Evolutionary conservation across 2,888 invertebrate genomes (phyloP).

Genomic region (Pammene fasciana): DNA sequence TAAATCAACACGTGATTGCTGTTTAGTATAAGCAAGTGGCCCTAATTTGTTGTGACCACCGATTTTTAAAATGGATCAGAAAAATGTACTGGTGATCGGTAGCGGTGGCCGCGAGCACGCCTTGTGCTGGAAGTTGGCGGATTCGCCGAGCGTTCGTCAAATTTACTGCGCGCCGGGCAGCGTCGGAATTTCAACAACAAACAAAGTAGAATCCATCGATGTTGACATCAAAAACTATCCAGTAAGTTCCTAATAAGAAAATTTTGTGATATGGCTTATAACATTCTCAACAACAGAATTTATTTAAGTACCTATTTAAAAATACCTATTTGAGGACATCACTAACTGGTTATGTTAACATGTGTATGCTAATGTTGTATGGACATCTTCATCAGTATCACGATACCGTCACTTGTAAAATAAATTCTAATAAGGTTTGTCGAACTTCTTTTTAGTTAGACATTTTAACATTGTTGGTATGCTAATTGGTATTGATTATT

Average conservation of each 20-base stretch:
- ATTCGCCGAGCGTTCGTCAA: conserved; percentile 87
- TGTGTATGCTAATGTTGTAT: background rate
- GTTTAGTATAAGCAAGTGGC: conserved; percentile 32
- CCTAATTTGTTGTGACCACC: conserved; percentile 36
- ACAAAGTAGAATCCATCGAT: conserved; percentile 87
- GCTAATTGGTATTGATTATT: too few species aligned
- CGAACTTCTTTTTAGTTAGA: too few species aligned
- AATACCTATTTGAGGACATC: too few species aligned
- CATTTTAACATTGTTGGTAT: too few species aligned
- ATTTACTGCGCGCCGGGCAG: conserved; percentile 96
- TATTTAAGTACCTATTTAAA: background rate
- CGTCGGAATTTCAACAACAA: conserved; percentile 88
- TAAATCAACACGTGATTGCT: conserved; percentile 53
- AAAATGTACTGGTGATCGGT: conserved; percentile 91
- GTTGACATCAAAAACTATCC: conserved; percentile 87
- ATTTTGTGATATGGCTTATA: background rate
- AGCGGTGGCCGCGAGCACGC: conserved; percentile 98
- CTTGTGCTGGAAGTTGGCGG: conserved; percentile 95
- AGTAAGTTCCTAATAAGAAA: conserved; percentile 76
- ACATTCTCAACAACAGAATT: background rate
- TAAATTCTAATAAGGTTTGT: too few species aligned
- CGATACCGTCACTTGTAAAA: too few species aligned
- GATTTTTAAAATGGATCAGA: conserved; percentile 64
- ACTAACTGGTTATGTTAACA: conserved; percentile 9
- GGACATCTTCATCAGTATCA: too few species aligned